Evolutionary conservation across 2,797 vertebrate species (phyloP).

Genomic region (Urosaurus nigricauda): DNA sequence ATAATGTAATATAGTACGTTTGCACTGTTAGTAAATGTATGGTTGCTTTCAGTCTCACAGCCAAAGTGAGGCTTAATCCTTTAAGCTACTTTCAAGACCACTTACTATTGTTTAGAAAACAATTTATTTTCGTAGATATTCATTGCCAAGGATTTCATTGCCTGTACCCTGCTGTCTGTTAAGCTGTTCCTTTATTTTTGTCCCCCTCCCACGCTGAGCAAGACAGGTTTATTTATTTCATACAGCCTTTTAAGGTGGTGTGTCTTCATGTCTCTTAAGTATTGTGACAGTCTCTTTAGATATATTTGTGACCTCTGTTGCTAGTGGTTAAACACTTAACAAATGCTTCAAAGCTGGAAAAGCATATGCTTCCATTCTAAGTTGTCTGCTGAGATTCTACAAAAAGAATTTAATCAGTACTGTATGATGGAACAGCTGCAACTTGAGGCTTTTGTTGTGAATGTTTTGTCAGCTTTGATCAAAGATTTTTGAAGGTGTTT

Average conservation of each 20-base stretch:
- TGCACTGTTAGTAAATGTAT: neutral
- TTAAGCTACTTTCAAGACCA: slow-evolving; percentile 1
- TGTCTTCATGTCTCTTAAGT: slow-evolving; percentile 50
- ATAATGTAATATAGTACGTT: neutral
- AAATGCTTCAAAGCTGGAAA: slow-evolving; percentile 33
- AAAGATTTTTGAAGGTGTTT: neutral
- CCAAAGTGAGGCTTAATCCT: neutral
- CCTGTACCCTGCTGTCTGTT: neutral
- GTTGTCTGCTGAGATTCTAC: slow-evolving; percentile 40
- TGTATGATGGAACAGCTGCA: slow-evolving; percentile 44
- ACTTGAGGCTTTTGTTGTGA: slow-evolving; percentile 36
- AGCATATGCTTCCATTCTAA: neutral
- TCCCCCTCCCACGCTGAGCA: slow-evolving; percentile 13
- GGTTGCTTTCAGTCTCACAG: neutral
- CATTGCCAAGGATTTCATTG: neutral
- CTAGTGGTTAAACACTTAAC: slow-evolving; percentile 32
- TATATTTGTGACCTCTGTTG: slow-evolving; percentile 1
- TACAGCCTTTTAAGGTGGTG: slow-evolving; percentile 8
- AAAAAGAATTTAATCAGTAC: slow-evolving; percentile 43
- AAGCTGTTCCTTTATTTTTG: slow-evolving; percentile 10
- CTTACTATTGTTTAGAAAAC: slow-evolving; percentile 27
- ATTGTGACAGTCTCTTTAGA: slow-evolving; percentile 35
- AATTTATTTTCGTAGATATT: neutral
- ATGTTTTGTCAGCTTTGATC: slow-evolving; percentile 38
- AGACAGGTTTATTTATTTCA: slow-evolving; percentile 6